Evolutionary conservation across 2,113 vertebrate genomes (phyloP).

Genomic region (Mus pahari): DNA sequence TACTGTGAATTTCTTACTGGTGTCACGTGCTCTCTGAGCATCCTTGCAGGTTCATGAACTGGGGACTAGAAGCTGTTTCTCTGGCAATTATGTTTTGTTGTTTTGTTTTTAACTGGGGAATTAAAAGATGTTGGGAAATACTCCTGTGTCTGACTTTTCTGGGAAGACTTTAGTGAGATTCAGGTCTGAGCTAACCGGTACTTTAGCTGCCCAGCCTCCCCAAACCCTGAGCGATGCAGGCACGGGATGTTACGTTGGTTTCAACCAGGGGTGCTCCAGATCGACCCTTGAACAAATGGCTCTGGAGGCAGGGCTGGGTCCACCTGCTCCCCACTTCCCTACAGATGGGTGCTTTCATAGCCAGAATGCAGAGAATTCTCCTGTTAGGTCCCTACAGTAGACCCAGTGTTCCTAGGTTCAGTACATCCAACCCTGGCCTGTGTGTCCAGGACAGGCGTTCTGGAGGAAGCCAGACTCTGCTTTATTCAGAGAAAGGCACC

Average conservation of each 20-base stretch:
- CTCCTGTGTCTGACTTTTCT: neutral
- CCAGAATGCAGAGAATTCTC: neutral
- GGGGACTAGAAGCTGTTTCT: neutral
- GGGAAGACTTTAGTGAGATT: neutral
- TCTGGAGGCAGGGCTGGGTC: neutral
- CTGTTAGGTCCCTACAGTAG: neutral
- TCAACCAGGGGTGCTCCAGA: neutral
- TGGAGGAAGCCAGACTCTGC: neutral
- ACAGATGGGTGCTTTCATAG: neutral
- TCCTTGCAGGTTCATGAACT: neutral
- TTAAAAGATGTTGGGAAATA: neutral
- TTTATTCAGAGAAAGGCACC: neutral
- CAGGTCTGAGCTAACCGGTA: fast-evolving
- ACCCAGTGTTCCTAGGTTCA: neutral
- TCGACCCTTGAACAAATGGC: neutral
- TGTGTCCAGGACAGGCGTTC: slow-evolving; percentile 4
- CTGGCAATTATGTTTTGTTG: slow-evolving; percentile 5
- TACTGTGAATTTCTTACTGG: slow-evolving; percentile 6
- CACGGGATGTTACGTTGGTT: fast-evolving
- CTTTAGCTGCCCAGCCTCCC: neutral
- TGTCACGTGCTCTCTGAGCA: neutral
- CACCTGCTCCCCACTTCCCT: neutral
- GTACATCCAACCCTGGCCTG: neutral
- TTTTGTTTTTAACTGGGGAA: slow-evolving; percentile 8
- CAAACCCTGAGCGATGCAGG: too few relatives aligned